These are phyloP conservation scores for Rotaria macrura DNA, from an alignment of 2,888 invertebrate species.

Conservation along the genomic window DNA sequence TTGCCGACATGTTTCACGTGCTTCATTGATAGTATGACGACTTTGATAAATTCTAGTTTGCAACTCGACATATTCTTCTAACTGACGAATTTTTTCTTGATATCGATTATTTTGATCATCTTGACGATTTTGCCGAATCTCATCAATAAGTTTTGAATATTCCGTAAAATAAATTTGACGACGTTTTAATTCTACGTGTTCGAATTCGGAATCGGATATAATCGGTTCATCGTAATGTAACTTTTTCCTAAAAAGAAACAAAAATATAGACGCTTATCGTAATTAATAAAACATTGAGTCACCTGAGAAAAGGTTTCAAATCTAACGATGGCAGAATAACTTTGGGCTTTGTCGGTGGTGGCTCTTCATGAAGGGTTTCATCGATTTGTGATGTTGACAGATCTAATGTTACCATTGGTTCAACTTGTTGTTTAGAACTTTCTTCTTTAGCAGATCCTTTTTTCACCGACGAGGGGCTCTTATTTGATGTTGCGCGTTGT, in stretches of 20 bases:
- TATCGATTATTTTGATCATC: slow-evolving; percentile 43
- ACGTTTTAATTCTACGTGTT: slow-evolving; percentile 18
- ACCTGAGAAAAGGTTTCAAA: not conserved
- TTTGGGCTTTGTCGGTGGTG: not conserved
- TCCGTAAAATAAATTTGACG: slow-evolving; percentile 41
- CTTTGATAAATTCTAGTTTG: slow-evolving; percentile 37
- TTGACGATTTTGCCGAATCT: slow-evolving; percentile 43
- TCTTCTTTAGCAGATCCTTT: not conserved
- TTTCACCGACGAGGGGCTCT: not conserved
- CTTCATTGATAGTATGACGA: not conserved
- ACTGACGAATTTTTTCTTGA: slow-evolving; percentile 43
- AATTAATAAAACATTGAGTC: not conserved
- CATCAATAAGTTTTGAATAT: slow-evolving; percentile 41
- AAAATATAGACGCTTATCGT: not conserved
- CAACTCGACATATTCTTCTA: slow-evolving; percentile 44
- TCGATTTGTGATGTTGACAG: not conserved
- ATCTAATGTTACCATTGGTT: not conserved
- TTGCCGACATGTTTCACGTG: slow-evolving; percentile 44
- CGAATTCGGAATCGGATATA: not conserved
- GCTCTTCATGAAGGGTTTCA: not conserved
- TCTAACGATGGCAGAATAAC: not conserved
- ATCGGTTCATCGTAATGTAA: not conserved
- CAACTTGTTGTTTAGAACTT: not conserved
- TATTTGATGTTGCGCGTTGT: not conserved
- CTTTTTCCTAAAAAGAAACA: not conserved